Conservation (phyloP, 2,113 vertebrate genomes). For the Zosterops japonicus region DNA sequence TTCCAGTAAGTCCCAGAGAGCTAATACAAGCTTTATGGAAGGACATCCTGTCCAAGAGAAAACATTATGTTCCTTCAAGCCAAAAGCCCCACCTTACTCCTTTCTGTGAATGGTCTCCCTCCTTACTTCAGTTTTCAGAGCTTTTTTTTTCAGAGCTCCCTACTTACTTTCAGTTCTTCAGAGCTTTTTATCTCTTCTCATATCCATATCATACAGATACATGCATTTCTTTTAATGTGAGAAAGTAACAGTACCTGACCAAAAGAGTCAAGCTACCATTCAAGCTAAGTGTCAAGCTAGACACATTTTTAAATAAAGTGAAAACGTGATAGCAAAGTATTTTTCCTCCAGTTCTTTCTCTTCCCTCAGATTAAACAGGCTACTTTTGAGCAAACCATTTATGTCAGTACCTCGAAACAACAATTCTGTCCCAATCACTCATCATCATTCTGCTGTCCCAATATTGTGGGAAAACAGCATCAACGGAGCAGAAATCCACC, state of each 20-base stretch:
- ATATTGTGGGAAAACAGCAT: neutral
- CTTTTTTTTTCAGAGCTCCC: neutral
- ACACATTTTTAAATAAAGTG: neutral
- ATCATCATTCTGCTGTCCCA: neutral
- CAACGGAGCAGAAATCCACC: neutral
- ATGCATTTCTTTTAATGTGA: neutral
- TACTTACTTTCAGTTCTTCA: neutral
- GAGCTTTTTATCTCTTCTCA: neutral
- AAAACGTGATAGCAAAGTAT: neutral
- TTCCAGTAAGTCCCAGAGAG: neutral
- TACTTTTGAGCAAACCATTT: neutral
- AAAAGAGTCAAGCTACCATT: neutral
- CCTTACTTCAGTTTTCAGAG: neutral
- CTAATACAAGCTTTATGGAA: conserved; percentile 28
- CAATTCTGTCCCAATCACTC: neutral
- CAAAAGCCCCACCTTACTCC: conserved; percentile 35
- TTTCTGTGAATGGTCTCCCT: neutral
- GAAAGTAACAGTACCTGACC: neutral
- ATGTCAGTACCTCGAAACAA: neutral
- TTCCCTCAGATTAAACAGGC: neutral
- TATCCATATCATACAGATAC: neutral
- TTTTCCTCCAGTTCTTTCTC: neutral
- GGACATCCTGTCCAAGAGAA: conserved; percentile 29
- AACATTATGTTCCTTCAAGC: conserved; percentile 16
- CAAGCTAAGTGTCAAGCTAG: neutral